Evolutionary conservation across 2,113 vertebrate genomes (phyloP).

Genomic region (Cranoglanis bouderius): DNA sequence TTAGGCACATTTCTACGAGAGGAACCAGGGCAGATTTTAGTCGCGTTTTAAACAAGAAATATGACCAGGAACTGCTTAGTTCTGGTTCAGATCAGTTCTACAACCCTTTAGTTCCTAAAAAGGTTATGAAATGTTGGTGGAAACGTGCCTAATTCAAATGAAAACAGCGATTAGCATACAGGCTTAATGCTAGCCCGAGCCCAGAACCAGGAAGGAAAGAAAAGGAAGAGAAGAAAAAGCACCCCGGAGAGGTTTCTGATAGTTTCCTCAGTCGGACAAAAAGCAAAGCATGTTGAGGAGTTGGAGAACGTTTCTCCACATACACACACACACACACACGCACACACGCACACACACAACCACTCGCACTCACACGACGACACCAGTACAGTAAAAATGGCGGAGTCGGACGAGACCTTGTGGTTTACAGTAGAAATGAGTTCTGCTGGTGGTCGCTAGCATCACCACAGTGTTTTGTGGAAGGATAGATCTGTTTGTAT

Average conservation of each 20-base stretch:
- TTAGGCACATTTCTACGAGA: background rate
- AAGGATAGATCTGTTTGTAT: conserved; percentile 25
- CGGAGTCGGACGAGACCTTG: conserved; percentile 35
- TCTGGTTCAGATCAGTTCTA: background rate
- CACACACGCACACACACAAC: background rate
- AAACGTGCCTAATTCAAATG: background rate
- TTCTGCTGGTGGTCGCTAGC: conserved; percentile 36
- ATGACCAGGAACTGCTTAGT: background rate
- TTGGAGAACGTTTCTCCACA: background rate
- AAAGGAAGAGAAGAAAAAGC: conserved; percentile 14
- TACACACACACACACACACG: background rate
- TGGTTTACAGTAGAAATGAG: conserved; percentile 46
- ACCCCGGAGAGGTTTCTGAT: conserved; percentile 18
- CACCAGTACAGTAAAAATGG: conserved; percentile 43
- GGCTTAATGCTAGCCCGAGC: conserved; percentile 13
- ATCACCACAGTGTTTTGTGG: conserved; percentile 42
- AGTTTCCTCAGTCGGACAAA: background rate
- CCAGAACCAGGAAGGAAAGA: background rate
- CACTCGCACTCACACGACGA: conserved; percentile 17
- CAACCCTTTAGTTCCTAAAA: background rate
- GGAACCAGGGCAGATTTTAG: too few relatives aligned
- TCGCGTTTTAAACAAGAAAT: background rate
- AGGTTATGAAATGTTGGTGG: background rate
- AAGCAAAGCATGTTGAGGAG: background rate
- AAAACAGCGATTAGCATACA: background rate